Evolutionary conservation across 2,113 vertebrate genomes (phyloP).

Genomic region (Vidua macroura): DNA sequence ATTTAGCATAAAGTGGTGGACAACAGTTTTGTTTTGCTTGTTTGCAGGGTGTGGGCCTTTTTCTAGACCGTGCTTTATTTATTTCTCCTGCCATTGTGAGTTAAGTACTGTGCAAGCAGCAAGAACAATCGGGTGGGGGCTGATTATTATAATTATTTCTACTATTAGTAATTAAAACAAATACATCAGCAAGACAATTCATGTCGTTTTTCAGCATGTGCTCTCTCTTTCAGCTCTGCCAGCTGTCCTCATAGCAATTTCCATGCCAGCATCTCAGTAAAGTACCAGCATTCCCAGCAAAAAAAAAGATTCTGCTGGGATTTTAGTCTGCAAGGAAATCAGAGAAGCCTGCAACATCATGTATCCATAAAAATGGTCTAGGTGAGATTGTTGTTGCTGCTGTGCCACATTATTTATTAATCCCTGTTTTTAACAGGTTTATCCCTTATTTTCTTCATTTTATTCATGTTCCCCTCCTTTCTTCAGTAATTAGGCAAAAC

Average conservation of each 20-base stretch:
- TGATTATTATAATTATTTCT: conserved; percentile 65
- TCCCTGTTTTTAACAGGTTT: neutral
- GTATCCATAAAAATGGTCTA: neutral
- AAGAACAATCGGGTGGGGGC: conserved; percentile 37
- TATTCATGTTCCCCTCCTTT: neutral
- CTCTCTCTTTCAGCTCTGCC: conserved; percentile 49
- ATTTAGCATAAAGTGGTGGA: conserved; percentile 32
- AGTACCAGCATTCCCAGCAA: conserved; percentile 1
- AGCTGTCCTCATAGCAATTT: conserved; percentile 46
- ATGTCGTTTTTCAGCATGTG: conserved; percentile 53
- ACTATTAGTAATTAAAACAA: conserved; percentile 67
- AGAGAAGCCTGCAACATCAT: neutral
- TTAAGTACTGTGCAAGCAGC: conserved; percentile 55
- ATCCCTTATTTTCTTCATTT: neutral
- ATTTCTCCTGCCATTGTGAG: conserved; percentile 48
- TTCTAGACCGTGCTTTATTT: conserved; percentile 47
- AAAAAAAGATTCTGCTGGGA: neutral
- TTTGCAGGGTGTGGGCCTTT: conserved; percentile 37
- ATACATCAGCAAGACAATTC: conserved; percentile 55
- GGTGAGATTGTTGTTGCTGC: neutral
- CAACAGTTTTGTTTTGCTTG: conserved; percentile 56
- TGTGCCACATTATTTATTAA: neutral
- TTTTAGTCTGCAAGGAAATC: neutral
- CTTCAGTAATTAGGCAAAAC: neutral
- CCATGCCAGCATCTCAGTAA: conserved; percentile 23